Conservation (phyloP, 2,888 invertebrate species). For the Hirtodrosophila duncani region DNA sequence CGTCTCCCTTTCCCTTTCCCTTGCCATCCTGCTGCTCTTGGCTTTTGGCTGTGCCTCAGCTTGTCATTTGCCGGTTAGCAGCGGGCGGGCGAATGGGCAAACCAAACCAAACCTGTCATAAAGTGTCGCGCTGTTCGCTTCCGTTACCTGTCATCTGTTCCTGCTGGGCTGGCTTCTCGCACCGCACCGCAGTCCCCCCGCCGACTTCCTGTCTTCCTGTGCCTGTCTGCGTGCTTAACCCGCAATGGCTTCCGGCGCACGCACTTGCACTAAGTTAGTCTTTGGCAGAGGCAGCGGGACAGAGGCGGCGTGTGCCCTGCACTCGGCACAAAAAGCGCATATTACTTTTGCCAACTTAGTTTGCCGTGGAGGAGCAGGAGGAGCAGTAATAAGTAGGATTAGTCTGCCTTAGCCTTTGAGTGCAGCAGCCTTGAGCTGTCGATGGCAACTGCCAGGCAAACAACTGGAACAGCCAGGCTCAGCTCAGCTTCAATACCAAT, state of each 20-base stretch:
- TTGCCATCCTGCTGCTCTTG: too few relatives aligned
- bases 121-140: slow-evolving; percentile 57
- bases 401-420: slow-evolving; percentile 33
- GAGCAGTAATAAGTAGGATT: slow-evolving; percentile 50
- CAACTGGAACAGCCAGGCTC: too few relatives aligned
- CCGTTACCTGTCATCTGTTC: slow-evolving; percentile 43
- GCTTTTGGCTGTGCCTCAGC: not conserved
- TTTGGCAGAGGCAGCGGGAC: slow-evolving; percentile 4
- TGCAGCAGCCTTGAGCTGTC: slow-evolving; percentile 19
- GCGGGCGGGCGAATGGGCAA: too few relatives aligned
- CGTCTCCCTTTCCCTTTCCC: too few relatives aligned
- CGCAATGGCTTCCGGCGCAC: slow-evolving; percentile 65
- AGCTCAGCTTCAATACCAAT: slow-evolving; percentile 8
- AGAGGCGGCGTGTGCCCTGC: slow-evolving; percentile 9
- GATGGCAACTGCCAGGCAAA: not conserved
- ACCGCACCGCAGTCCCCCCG: too few relatives aligned
- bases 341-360: slow-evolving; percentile 38
- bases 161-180: not conserved
- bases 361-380: slow-evolving; percentile 27
- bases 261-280: slow-evolving; percentile 30
- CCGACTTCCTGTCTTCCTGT: slow-evolving; percentile 9
- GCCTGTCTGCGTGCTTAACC: slow-evolving; percentile 47
- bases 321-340: slow-evolving; percentile 37
- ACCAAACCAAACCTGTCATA: slow-evolving; percentile 42
- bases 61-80: slow-evolving; percentile 20